phyloP scores from a whole-genome alignment of 2,797 vertebrate species.

The Schizothorax lantsangensis region DNA sequence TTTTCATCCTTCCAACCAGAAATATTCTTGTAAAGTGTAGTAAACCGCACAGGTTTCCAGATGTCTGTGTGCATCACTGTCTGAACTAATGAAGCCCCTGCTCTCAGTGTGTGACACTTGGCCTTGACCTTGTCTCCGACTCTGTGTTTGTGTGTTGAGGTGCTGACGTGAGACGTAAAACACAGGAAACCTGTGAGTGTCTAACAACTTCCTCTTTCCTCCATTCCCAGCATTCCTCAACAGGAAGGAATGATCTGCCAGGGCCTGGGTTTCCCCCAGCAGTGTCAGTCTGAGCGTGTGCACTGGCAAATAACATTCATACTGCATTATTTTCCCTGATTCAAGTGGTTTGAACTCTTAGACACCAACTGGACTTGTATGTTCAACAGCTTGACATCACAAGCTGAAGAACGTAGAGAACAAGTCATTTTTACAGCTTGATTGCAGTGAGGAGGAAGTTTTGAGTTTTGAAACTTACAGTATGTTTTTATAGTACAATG shows the following conservation, averaged over 20 bases:
- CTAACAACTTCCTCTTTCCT: conserved; percentile 52
- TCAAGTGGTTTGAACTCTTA: not conserved
- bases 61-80: conserved; percentile 22
- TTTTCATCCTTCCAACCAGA: not conserved
- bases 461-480: not conserved
- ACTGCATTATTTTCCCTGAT: not conserved
- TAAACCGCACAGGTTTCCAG: not conserved
- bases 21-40: not conserved
- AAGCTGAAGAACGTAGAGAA: not conserved
- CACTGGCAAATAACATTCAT: not conserved
- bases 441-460: not conserved
- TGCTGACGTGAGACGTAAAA: conserved; percentile 23
- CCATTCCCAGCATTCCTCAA: conserved; percentile 63
- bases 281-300: conserved; percentile 4
- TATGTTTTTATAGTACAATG: not conserved
- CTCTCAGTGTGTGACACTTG: conserved; percentile 39
- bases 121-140: not conserved
- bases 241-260: conserved; percentile 21
- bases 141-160: conserved; percentile 32
- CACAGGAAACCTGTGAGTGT: conserved; percentile 59
- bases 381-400: not conserved
- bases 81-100: conserved; percentile 13
- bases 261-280: conserved; percentile 3
- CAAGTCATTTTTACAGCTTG: not conserved
- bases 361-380: not conserved